Evolutionary conservation across 2,888 invertebrate species (phyloP), one percentile per base, ranked within the genome.

Genomic region (Nomada flava): DNA sequence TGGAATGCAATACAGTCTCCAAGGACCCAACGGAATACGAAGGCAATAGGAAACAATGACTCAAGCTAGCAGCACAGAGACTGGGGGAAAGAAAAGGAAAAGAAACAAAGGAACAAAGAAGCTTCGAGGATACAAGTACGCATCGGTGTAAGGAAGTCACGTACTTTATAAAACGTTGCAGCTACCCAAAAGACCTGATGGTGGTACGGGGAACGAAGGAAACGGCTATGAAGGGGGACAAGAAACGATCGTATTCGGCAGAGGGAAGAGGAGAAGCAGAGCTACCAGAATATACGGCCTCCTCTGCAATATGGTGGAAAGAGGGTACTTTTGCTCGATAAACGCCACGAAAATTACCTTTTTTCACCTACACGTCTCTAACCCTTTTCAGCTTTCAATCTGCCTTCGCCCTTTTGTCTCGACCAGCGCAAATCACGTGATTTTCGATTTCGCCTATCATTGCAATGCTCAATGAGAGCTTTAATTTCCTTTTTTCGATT

Each of bases 141-240:
- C 79, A 80, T 78, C 65, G 57, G 47, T 53, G 63, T 44, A 70
- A 62, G 63, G 76, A 75, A 86, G 86, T 84, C 86, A 86, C 86
- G 86, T 86, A 88, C 75, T 88, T 88, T 83, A 86, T 88, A 88
- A 88, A 88, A 83, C 70, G 83, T 79, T 76, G 76, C 75, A 76
- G 77, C 79, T 74, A 83, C 76, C 73, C 72, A 57, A 73, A 59
- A 59, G 73, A 55, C 64, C 52, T 62, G 76, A 69, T 72, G 78
- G 52, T 53, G 78, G 65, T 4, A 10, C 11, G 52, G 20, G 15
- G 47, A 53, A 68, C 52, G 67, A 60, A 74, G 73, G 63, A 79
- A 82, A 72, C 57, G 72, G 52, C 55, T 60, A 72, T n/a, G 62
- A 67, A 36, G 55, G 42, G 29, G 55, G 74, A 64, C 20, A 57